phyloP scores from a whole-genome alignment of 2,888 invertebrate species.

The Nymphalis polychloros region DNA sequence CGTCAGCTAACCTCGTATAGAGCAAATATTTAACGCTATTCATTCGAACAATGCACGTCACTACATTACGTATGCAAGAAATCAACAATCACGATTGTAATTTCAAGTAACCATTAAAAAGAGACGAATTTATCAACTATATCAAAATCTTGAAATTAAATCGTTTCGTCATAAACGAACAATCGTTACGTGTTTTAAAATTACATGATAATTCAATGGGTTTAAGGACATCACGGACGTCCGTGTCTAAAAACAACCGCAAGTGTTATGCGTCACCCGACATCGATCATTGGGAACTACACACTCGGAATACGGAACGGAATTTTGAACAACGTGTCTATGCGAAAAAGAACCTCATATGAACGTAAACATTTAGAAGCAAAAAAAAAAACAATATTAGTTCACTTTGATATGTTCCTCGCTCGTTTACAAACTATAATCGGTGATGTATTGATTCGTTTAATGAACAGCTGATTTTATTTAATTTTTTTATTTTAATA shows the following conservation, averaged over 20 bases:
- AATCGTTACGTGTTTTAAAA: too few relatives aligned
- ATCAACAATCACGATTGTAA: too few relatives aligned
- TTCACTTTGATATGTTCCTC: conserved; percentile 73
- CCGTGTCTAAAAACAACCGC: conserved; percentile 3
- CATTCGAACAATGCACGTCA: too few relatives aligned
- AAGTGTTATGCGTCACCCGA: conserved; percentile 25
- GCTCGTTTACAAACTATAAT: conserved; percentile 56
- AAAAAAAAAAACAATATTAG: conserved; percentile 38
- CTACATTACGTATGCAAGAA: too few relatives aligned
- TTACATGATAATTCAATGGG: too few relatives aligned
- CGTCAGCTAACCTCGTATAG: too few relatives aligned
- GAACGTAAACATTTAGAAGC: conserved; percentile 43
- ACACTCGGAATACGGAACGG: conserved; percentile 43
- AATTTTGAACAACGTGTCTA: conserved; percentile 74
- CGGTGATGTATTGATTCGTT: conserved; percentile 41
- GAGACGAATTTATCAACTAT: too few relatives aligned
- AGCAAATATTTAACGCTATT: too few relatives aligned
- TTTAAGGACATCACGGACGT: too few relatives aligned
- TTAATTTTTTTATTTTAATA: not conserved
- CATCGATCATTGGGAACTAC: not conserved
- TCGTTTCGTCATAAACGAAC: too few relatives aligned
- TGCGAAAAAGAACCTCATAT: conserved; percentile 77
- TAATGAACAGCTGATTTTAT: conserved; percentile 22
- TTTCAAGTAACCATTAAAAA: too few relatives aligned
- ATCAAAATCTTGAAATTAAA: too few relatives aligned